Conservation (phyloP, 1,140 invertebrate genomes). For the Tetramorium alpestre region DNA sequence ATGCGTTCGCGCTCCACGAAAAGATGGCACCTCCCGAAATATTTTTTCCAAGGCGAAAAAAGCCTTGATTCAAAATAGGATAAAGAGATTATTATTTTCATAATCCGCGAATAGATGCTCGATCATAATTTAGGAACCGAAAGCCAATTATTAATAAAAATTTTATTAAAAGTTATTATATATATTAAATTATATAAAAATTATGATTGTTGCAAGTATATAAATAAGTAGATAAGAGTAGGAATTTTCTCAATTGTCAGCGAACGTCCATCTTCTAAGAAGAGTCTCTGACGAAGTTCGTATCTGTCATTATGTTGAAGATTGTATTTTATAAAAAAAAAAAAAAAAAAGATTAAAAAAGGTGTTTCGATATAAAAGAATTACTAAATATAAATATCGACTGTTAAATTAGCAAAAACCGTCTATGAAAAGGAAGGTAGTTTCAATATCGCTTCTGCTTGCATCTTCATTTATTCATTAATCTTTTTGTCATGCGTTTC, state of each 20-base stretch:
- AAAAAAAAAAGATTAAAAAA: neutral
- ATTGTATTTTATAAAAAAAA: neutral
- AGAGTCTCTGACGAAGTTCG: neutral
- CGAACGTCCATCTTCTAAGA: neutral
- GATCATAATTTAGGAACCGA: neutral
- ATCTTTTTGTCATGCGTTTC: neutral
- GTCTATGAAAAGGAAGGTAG: neutral
- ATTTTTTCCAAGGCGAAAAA: neutral
- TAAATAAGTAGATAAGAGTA: neutral
- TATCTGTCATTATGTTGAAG: neutral
- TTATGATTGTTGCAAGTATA: neutral
- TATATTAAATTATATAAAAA: neutral
- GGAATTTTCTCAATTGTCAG: neutral
- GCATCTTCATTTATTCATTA: neutral
- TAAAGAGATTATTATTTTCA: conserved; percentile 3
- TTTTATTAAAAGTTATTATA: neutral
- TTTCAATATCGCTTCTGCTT: conserved; percentile 11
- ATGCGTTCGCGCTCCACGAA: neutral
- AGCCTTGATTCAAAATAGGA: neutral
- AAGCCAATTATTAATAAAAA: neutral
- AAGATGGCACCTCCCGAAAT: neutral
- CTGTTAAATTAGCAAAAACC: neutral
- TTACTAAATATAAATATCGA: neutral
- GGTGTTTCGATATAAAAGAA: neutral
- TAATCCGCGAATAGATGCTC: neutral